Evolutionary conservation across 2,113 vertebrate genomes (phyloP), one percentile per base, ranked within the genome.

Genomic region (Vulpes vulpes): DNA sequence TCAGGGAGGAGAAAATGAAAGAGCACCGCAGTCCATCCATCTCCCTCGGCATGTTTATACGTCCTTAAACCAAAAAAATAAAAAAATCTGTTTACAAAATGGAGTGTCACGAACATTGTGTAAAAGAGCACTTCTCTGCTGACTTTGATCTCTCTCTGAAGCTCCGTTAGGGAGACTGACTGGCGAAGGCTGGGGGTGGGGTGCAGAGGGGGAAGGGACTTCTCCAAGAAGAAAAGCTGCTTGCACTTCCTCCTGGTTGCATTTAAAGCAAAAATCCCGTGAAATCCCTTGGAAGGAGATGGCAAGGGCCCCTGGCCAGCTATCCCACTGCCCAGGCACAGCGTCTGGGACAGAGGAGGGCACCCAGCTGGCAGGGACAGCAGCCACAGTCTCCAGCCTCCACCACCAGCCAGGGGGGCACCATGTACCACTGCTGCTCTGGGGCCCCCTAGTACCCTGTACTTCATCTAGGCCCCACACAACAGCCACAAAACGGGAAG

Each of bases 121-220:
- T 98, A 97, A 97, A 97, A 89, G 97, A 98, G 97, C 98, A 97
- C 98, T 98, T 98, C 98, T 98, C 98, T 97, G 96, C 82, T 97
- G 98, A 96, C 98, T 99, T 98, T 98, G 98, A 98, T 99, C 98
- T 99, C 97, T 85, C 97, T 71, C 97, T 85, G 97, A 98, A 98
- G 97, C 92, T 65, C 97, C 98, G 97, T 98, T 97, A 98, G 98
- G 93, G 74, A 92, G 96, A 55, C 96, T 0, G 96, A 95, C 78
- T 87, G 96, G 97, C 92, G 97, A 97, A 91, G 85, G 95, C 97
- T 97, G 85, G 96, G 89, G 85, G 17, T 1, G 27, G 65, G 87
- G 92, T 43, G 89, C 27, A 5, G 74, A 88, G 97, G 96, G 95
- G 98, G 86, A 59, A 73, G 30, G 88, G 93, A 96, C 92, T 91